A percentile compares a stretch with the other conserved stretches of the same genome.
Evolutionary conservation across 2,888 invertebrate genomes (phyloP).

Genomic region (Lepidochrysops patricia): DNA sequence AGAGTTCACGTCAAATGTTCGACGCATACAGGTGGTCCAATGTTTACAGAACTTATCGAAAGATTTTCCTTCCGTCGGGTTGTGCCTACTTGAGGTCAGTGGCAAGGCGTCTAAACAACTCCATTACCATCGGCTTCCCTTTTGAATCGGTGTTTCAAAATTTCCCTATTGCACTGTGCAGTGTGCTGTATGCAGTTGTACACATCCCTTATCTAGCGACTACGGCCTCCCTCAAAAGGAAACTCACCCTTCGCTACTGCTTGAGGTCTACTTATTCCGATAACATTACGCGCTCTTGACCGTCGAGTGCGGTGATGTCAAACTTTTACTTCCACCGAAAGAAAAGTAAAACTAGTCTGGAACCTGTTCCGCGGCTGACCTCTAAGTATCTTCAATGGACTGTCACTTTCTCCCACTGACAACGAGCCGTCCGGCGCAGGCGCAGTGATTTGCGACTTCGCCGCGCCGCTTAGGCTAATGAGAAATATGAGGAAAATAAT

Average conservation of each 20-base stretch:
- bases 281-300: slow-evolving; percentile 4
- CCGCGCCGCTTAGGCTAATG: too few species aligned
- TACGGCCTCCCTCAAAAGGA: too few species aligned
- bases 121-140: too few species aligned
- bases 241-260: too few species aligned
- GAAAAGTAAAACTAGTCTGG: slow-evolving; percentile 44
- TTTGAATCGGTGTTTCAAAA: too few species aligned
- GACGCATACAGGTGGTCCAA: background rate
- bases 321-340: slow-evolving; percentile 57
- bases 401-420: slow-evolving; percentile 48
- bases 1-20: too few species aligned
- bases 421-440: background rate
- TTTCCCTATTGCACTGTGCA: too few species aligned
- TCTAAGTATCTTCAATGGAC: slow-evolving; percentile 41
- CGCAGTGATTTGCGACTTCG: background rate
- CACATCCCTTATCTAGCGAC: too few species aligned
- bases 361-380: slow-evolving; percentile 59
- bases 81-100: too few species aligned
- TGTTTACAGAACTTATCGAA: background rate
- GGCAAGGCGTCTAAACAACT: too few species aligned
- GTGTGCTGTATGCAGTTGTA: too few species aligned
- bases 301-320: slow-evolving; percentile 14
- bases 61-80: background rate
- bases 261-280: background rate
- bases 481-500: too few species aligned